These are phyloP conservation scores for Neocloeon triangulifer DNA, from an alignment of 1,140 invertebrate species.

Conservation along the genomic window DNA sequence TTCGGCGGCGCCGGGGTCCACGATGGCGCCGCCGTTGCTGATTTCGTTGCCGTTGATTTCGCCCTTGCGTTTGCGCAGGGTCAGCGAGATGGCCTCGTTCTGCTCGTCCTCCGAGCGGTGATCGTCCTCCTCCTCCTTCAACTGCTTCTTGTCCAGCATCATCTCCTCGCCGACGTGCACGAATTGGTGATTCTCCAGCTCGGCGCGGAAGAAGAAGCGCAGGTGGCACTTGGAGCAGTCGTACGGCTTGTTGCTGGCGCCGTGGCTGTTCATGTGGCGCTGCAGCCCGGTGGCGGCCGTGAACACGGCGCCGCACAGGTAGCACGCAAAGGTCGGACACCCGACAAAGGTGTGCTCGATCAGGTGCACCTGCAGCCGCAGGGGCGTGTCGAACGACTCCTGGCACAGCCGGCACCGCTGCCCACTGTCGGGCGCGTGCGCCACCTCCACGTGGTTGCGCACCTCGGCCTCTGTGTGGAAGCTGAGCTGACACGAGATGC, in stretches of 20 bases:
- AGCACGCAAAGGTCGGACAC: constrained; percentile 57
- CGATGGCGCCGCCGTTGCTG: too few species aligned
- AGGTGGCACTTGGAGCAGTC: constrained; percentile 60
- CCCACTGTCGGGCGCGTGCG: constrained; percentile 28
- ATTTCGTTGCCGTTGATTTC: too few species aligned
- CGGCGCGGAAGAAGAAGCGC: constrained; percentile 78
- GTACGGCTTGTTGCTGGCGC: constrained; percentile 50
- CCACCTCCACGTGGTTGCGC: constrained; percentile 30
- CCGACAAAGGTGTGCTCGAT: constrained; percentile 83
- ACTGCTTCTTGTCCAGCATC: background rate
- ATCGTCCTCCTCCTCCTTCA: background rate
- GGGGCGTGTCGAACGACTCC: constrained; percentile 36
- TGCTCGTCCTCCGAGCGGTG: background rate
- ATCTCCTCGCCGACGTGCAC: constrained; percentile 19
- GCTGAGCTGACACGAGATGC: constrained; percentile 40
- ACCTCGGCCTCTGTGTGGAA: constrained; percentile 42
- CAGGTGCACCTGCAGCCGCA: constrained; percentile 68
- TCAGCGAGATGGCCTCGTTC: too few species aligned
- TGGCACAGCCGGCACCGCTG: constrained; percentile 23
- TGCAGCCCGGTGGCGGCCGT: constrained; percentile 48
- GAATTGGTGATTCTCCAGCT: constrained; percentile 65
- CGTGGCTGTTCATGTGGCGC: constrained; percentile 64
- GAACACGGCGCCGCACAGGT: constrained; percentile 71
- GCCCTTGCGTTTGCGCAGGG: too few species aligned
- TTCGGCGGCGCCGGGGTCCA: too few species aligned